These are phyloP conservation scores for Monomorium pharaonis DNA, from an alignment of 1,140 invertebrate species.

Conservation along the genomic window DNA sequence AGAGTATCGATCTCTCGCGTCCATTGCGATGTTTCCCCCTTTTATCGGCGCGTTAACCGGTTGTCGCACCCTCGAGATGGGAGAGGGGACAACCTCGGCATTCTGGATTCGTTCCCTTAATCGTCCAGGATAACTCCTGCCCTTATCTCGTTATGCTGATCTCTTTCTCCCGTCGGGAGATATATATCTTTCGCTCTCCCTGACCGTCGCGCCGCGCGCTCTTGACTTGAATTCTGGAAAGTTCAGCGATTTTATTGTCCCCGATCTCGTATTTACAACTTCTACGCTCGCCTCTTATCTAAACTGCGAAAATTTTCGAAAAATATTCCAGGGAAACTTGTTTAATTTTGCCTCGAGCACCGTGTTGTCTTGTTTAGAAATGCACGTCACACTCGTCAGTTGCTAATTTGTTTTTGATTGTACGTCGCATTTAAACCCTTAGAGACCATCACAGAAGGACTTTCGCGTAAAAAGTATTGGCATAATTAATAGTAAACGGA, in stretches of 20 bases:
- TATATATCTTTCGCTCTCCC: slow-evolving; percentile 17
- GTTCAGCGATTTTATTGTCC: slow-evolving; percentile 30
- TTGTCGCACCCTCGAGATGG: slow-evolving; percentile 30
- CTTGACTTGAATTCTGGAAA: slow-evolving; percentile 31
- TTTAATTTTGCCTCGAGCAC: not conserved
- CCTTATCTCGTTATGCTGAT: slow-evolving; percentile 54
- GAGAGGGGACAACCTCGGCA: slow-evolving; percentile 33
- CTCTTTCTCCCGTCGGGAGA: slow-evolving; percentile 35
- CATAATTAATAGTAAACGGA: not conserved
- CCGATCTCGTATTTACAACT: slow-evolving; percentile 33
- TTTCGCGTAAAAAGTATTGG: not conserved
- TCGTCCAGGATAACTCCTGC: slow-evolving; percentile 35
- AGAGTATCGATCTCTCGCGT: slow-evolving; percentile 47
- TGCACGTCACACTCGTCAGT: not conserved
- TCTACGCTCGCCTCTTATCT: slow-evolving; percentile 11
- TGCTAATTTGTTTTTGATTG: not conserved
- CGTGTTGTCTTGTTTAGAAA: not conserved
- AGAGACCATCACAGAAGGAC: not conserved
- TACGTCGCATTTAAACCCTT: not conserved
- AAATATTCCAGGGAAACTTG: slow-evolving; percentile 1
- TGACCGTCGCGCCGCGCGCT: too few species aligned
- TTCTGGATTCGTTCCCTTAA: slow-evolving; percentile 51
- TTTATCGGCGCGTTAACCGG: slow-evolving; percentile 38
- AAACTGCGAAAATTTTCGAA: slow-evolving; percentile 34
- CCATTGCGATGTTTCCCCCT: slow-evolving; percentile 34